Conservation (phyloP, 2,888 invertebrate species). For the Xiphydria camelus region DNA sequence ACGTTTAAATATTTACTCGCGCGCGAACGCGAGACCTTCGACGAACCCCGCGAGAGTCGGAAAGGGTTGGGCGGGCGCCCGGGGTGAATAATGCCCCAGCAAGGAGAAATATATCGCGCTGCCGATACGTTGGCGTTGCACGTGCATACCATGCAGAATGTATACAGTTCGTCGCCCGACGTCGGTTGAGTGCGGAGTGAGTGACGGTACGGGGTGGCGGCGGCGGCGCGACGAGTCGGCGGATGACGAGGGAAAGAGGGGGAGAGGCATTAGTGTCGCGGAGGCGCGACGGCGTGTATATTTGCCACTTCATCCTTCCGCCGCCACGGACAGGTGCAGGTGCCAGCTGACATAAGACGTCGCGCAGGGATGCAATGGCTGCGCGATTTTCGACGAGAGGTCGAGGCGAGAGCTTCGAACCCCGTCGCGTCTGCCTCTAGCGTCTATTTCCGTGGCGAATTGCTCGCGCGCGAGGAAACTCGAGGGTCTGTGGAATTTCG, state of each 20-base stretch:
- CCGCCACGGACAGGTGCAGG: constrained; percentile 26
- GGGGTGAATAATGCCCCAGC: neutral
- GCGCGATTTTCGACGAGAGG: neutral
- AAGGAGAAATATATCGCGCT: neutral
- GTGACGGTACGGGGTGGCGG: constrained; percentile 2
- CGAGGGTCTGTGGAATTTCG: no score
- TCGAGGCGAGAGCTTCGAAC: no score
- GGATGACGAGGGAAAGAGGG: constrained; percentile 28
- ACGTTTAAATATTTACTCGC: no score
- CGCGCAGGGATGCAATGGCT: constrained; percentile 2
- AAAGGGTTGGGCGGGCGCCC: neutral
- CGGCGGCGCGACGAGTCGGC: constrained; percentile 16
- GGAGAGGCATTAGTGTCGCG: constrained; percentile 33
- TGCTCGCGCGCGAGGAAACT: no score
- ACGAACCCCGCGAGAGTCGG: no score
- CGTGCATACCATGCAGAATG: neutral
- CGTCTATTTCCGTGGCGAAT: no score
- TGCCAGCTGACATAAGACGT: constrained; percentile 7
- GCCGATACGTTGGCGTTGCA: neutral
- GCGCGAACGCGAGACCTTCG: no score
- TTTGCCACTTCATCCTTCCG: constrained; percentile 33
- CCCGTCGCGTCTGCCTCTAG: no score
- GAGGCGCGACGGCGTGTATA: constrained; percentile 31
- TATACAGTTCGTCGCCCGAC: neutral
- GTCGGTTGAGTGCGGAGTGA: constrained; percentile 1